These are phyloP conservation scores for Morpho deidamia DNA, from an alignment of 2,888 invertebrate genomes.

Conservation along the genomic window DNA sequence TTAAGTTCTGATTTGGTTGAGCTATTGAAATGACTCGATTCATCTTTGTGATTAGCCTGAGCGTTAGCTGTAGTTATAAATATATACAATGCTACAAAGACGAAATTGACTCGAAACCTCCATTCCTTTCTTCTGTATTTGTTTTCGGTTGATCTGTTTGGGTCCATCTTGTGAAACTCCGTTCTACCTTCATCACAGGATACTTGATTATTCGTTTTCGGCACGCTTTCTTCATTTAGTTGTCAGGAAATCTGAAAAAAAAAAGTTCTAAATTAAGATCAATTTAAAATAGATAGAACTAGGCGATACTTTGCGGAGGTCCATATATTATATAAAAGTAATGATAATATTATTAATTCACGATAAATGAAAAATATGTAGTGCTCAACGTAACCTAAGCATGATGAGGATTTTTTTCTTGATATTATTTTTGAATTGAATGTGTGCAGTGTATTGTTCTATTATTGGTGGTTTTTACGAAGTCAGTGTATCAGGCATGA, in stretches of 20 bases:
- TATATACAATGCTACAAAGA: conserved; percentile 51
- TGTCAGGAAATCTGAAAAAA: conserved; percentile 53
- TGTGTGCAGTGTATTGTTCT: no score
- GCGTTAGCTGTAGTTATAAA: conserved; percentile 45
- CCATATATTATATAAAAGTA: no score
- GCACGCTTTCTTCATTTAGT: conserved; percentile 33
- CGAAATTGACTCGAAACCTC: conserved; percentile 41
- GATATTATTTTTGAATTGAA: no score
- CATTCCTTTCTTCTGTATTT: conserved; percentile 44
- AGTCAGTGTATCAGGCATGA: no score
- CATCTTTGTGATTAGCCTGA: conserved; percentile 40
- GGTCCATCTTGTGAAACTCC: conserved; percentile 49
- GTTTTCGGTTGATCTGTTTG: conserved; percentile 36
- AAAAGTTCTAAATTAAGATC: background rate
- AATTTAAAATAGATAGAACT: no score
- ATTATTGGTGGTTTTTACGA: no score
- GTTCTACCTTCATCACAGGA: conserved; percentile 60
- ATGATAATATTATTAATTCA: no score
- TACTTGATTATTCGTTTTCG: conserved; percentile 20
- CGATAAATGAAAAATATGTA: no score
- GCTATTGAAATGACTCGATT: conserved; percentile 45
- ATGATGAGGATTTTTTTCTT: no score
- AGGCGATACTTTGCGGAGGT: no score
- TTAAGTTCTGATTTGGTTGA: conserved; percentile 52
- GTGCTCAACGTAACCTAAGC: no score